A percentile compares a stretch with the other conserved stretches of the same genome.
These are phyloP conservation scores for Puntigrus tetrazona DNA, from an alignment of 2,113 vertebrate species.

Conservation along the genomic window DNA sequence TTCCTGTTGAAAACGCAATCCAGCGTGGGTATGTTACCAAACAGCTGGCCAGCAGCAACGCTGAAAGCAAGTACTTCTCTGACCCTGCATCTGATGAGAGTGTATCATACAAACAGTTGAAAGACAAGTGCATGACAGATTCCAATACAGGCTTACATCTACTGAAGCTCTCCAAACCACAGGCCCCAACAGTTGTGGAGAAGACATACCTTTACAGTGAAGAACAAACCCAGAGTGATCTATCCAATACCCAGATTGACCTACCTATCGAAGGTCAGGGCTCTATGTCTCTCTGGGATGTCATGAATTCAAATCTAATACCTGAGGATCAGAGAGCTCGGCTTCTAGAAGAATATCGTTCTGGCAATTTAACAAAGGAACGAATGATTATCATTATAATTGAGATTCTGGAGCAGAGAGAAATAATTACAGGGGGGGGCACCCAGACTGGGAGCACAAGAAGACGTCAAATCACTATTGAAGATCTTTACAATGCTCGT, in stretches of 20 bases:
- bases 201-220: slow-evolving; percentile 87
- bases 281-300: slow-evolving; percentile 90
- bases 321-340: slow-evolving; percentile 83
- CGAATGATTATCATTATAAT: slow-evolving; percentile 98
- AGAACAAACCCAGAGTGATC: slow-evolving; percentile 86
- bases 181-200: slow-evolving; percentile 80
- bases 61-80: slow-evolving; percentile 82
- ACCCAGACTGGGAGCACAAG: slow-evolving; percentile 78
- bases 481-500: slow-evolving; percentile 87
- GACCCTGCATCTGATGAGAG: slow-evolving; percentile 86
- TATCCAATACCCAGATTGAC: slow-evolving; percentile 85
- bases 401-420: slow-evolving; percentile 93
- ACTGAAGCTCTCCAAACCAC: slow-evolving; percentile 81
- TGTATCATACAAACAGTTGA: slow-evolving; percentile 83
- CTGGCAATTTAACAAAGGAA: slow-evolving; percentile 89
- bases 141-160: slow-evolving; percentile 84
- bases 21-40: slow-evolving; percentile 80
- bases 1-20: slow-evolving; percentile 82
- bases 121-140: slow-evolving; percentile 85
- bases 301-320: slow-evolving; percentile 92
- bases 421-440: slow-evolving; percentile 84
- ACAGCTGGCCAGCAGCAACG: slow-evolving; percentile 72
- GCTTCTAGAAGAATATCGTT: slow-evolving; percentile 88
- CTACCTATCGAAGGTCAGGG: slow-evolving; percentile 84
- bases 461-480: slow-evolving; percentile 86